A percentile compares a stretch with the other conserved stretches of the same genome.
Conservation (phyloP, 37 sponge, comb jelly and placozoan species). For the Aplysina aerophoba region DNA sequence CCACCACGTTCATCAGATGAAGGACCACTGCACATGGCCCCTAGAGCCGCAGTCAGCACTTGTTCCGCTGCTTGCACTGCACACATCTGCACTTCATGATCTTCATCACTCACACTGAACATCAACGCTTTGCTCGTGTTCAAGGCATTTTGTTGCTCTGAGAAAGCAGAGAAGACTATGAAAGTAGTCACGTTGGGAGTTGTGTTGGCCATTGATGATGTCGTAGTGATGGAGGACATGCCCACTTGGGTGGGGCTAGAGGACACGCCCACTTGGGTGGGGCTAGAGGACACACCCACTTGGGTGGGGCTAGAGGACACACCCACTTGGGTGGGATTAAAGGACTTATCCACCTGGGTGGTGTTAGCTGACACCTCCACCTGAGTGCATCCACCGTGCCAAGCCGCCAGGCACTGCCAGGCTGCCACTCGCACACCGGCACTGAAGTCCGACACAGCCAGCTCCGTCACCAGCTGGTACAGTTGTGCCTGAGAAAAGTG, state of each 20-base stretch:
- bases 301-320: too few species aligned
- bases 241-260: too few species aligned
- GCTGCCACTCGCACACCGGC: not conserved
- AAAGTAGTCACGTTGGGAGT: too few species aligned
- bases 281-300: too few species aligned
- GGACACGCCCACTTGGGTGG: too few species aligned
- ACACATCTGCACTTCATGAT: not conserved
- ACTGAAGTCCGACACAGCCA: not conserved
- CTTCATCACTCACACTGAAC: not conserved
- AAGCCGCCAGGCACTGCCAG: not conserved
- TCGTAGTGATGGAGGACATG: too few species aligned
- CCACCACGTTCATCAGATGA: not conserved
- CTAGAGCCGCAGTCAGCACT: not conserved
- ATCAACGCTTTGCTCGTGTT: not conserved
- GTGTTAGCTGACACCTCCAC: too few species aligned
- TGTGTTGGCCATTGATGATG: too few species aligned
- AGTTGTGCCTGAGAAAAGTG: not conserved
- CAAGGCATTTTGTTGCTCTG: too few species aligned
- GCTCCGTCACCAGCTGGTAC: not conserved
- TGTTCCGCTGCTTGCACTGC: not conserved
- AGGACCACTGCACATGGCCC: not conserved
- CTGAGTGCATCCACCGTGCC: not conserved
- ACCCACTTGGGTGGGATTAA: too few species aligned
- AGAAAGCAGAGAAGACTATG: not conserved
- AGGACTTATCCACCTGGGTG: too few species aligned